Base-by-base conservation (phyloP, 2,797 vertebrate genomes). In the Muscicapa striata region DNA sequence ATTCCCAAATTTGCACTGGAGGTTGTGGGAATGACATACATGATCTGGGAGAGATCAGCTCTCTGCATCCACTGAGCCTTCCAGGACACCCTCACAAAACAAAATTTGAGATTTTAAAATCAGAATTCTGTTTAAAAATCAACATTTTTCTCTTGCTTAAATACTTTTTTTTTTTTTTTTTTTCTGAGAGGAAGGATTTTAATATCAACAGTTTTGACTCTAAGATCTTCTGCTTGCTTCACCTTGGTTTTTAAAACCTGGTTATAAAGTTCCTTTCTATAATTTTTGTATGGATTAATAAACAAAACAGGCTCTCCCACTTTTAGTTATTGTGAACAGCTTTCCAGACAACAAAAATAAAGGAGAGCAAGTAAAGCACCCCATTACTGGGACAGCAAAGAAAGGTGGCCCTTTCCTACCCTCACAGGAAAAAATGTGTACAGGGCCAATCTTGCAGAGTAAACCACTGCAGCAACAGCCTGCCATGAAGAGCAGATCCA, bases 141-240 rank as follows among this genome's bases (percentile, higher is more conserved):
- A 58, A 15, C 5, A 7, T 61, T 68, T 49, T 61, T 32, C 9
- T 73, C 52, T 62, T 58, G 16, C 6, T 43, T 46, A 63, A 70
- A 32, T n/a, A 75, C 19, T 19, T 0, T 0, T 51, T 19, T 61
- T 19, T 0, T 0, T 51, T 19, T 0, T 0, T 51, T 46, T 26
- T 49, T 15, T 11, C 30, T 45, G 26, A 67, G 22, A 51, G 13
- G 38, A 45, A 75, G 19, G 3, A 26, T 72, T 78, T 78, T 52
- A 17, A 12, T 23, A 57, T 22, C 17, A 54, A 15, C 4, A 15
- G 2, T 63, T 75, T 43, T 59, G 11, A 63, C 30, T 52, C 27
- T 14, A 36, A 27, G 5, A 6, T 58, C 21, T 52, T 58, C 19
- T 52, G 18, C 9, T 79, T 67, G 21, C 22, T 78, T 76, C 8